A percentile compares a stretch with the other conserved stretches of the same genome.
Conservation (phyloP, 2,113 vertebrate genomes). For the Ploceus nigricollis region DNA sequence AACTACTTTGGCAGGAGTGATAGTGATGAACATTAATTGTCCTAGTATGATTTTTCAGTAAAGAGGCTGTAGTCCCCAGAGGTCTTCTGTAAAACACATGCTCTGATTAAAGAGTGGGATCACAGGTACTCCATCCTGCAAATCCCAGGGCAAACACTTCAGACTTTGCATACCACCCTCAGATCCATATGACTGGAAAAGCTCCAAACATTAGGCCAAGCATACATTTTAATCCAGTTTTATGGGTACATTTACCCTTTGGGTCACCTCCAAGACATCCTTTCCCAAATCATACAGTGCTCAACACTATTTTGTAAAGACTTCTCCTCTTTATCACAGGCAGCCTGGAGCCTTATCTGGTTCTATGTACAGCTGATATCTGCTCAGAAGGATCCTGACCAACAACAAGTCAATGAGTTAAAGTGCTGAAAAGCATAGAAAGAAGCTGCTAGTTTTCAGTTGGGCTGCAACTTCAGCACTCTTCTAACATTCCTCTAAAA, state of each 20-base stretch:
- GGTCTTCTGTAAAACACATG: background rate
- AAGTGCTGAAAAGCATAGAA: background rate
- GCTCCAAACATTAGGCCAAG: background rate
- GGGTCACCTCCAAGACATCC: background rate
- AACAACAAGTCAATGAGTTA: background rate
- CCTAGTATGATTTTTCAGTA: background rate
- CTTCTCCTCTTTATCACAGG: background rate
- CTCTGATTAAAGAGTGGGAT: background rate
- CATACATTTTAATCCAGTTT: background rate
- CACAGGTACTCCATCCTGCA: background rate
- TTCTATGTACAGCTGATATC: background rate
- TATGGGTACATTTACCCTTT: background rate
- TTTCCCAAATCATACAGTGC: accelerated
- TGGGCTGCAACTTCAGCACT: background rate
- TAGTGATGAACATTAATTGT: background rate
- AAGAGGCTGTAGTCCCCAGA: background rate
- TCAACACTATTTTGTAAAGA: background rate
- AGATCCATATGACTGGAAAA: background rate
- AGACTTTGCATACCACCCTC: background rate
- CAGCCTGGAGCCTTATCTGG: background rate
- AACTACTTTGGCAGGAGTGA: background rate
- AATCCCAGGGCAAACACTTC: background rate
- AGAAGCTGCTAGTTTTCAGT: background rate
- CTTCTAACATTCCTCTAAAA: background rate
- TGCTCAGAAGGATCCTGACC: background rate